Conservation (phyloP, 2,888 invertebrate genomes). For the Taenaris catops region DNA sequence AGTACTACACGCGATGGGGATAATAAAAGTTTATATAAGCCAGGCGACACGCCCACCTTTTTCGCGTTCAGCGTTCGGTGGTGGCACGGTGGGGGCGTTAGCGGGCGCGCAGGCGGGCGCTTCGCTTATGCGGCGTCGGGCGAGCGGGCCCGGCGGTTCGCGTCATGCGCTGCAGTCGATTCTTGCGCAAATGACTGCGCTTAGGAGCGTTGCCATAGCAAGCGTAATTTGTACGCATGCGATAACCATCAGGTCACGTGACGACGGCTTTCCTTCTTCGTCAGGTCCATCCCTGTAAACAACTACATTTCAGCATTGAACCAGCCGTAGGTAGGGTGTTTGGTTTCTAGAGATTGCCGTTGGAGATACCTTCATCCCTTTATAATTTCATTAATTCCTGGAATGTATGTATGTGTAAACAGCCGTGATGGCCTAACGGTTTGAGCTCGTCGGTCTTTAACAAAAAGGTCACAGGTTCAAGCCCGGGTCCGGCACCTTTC, state of each 20-base stretch:
- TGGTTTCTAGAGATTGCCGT: too few relatives aligned
- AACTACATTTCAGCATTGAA: not conserved
- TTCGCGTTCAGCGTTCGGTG: conserved; percentile 56
- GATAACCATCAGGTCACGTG: conserved; percentile 66
- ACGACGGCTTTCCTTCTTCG: conserved; percentile 58
- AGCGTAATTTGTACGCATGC: conserved; percentile 72
- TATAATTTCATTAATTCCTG: too few relatives aligned
- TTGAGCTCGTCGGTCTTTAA: too few relatives aligned
- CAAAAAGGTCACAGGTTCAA: too few relatives aligned
- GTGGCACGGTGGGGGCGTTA: conserved; percentile 38
- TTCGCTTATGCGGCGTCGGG: conserved; percentile 56
- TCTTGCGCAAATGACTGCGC: conserved; percentile 73
- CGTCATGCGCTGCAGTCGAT: conserved; percentile 75
- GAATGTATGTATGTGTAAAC: too few relatives aligned
- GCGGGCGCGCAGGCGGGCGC: conserved; percentile 43
- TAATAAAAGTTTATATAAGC: conserved; percentile 65
- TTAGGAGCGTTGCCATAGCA: conserved; percentile 67
- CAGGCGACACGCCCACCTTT: conserved; percentile 79
- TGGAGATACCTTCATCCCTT: too few relatives aligned
- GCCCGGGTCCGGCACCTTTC: too few relatives aligned
- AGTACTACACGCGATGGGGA: conserved; percentile 10
- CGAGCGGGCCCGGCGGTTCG: conserved; percentile 59
- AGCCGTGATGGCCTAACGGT: too few relatives aligned
- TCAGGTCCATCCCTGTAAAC: conserved; percentile 51
- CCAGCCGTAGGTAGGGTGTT: too few relatives aligned